A percentile compares a stretch with the other conserved stretches of the same genome.
Conservation (phyloP, 2,888 invertebrate species). For the Pinctada fucata region DNA sequence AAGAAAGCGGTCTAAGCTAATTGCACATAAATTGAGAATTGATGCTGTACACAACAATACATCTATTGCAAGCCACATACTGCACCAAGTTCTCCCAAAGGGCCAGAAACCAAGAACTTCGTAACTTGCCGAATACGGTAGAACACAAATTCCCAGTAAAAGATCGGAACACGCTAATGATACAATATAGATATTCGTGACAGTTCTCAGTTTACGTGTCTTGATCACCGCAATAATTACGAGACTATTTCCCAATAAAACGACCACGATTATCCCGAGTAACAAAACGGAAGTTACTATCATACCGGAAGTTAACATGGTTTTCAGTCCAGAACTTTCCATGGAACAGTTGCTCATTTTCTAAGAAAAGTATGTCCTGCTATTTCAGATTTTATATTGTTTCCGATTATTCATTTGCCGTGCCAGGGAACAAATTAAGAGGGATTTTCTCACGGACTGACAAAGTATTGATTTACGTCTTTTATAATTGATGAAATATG, state of each 20-base stretch:
- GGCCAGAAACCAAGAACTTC: slow-evolving; percentile 98
- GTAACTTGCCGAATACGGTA: slow-evolving; percentile 98
- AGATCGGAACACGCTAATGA: slow-evolving; percentile 98
- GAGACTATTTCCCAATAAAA: slow-evolving; percentile 93
- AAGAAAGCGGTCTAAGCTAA: slow-evolving; percentile 95
- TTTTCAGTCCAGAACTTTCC: not conserved
- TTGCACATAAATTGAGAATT: slow-evolving; percentile 98
- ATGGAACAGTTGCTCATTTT: not conserved
- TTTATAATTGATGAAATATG: too few relatives aligned
- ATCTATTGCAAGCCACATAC: slow-evolving; percentile 99
- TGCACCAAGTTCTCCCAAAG: slow-evolving; percentile 96
- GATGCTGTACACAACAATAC: slow-evolving; percentile 99
- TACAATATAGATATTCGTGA: slow-evolving; percentile 92
- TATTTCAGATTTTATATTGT: too few relatives aligned
- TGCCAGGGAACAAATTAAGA: too few relatives aligned
- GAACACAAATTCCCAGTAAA: slow-evolving; percentile 96
- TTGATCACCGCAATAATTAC: slow-evolving; percentile 95
- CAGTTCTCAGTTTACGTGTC: slow-evolving; percentile 90
- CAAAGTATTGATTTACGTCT: too few relatives aligned
- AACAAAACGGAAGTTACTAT: slow-evolving; percentile 22
- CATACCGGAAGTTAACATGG: slow-evolving; percentile 22
- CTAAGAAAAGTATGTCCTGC: not conserved
- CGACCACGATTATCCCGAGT: slow-evolving; percentile 80
- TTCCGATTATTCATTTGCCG: too few relatives aligned
- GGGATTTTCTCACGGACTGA: too few relatives aligned